These are phyloP conservation scores for Busseola fusca DNA, from an alignment of 2,888 invertebrate genomes.

Conservation along the genomic window DNA sequence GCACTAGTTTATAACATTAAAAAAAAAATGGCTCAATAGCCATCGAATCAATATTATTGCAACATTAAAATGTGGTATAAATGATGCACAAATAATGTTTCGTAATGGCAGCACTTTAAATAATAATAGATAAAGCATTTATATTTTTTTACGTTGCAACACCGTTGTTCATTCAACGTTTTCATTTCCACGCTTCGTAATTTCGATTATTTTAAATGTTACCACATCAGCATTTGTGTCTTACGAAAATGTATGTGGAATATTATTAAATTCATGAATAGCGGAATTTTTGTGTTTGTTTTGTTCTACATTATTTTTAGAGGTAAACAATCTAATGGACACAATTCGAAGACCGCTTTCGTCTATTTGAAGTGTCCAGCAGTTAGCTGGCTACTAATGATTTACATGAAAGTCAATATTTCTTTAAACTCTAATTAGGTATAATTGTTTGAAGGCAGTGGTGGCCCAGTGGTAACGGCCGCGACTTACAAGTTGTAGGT, in stretches of 20 bases:
- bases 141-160: slow-evolving; percentile 37
- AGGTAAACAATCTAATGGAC: no score
- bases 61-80: slow-evolving; percentile 30
- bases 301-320: neutral
- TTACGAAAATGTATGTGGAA: slow-evolving; percentile 18
- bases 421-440: neutral
- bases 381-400: neutral
- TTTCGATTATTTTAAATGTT: slow-evolving; percentile 35
- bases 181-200: slow-evolving; percentile 39
- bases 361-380: neutral
- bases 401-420: neutral
- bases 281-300: neutral
- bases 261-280: slow-evolving; percentile 24
- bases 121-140: slow-evolving; percentile 28
- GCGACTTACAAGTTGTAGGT: no score
- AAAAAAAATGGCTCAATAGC: neutral
- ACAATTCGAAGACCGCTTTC: no score
- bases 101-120: slow-evolving; percentile 31
- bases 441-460: no score
- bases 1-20: no score
- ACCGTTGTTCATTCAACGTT: slow-evolving; percentile 50
- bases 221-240: slow-evolving; percentile 7
- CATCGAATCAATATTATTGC: slow-evolving; percentile 26
- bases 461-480: no score
- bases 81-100: slow-evolving; percentile 44